phyloP scores from a whole-genome alignment of 2,797 vertebrate genomes.

The Staurois parvus region DNA sequence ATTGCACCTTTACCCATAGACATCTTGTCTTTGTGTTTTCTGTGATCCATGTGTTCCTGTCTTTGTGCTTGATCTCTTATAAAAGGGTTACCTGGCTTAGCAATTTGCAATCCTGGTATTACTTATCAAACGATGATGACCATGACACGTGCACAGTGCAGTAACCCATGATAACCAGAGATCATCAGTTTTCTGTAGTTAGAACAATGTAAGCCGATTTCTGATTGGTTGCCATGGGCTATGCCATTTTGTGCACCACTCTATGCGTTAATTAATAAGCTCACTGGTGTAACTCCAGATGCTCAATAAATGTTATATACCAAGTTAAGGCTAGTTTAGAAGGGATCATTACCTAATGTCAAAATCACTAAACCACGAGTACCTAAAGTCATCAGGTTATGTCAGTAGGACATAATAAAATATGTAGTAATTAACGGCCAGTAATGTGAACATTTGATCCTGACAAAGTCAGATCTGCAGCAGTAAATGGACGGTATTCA shows the following conservation, averaged over 20 bases:
- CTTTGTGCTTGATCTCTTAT: neutral
- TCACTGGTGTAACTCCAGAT: neutral
- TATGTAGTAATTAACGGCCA: neutral
- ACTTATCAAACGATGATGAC: too few relatives aligned
- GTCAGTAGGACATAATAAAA: neutral
- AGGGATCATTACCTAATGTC: neutral
- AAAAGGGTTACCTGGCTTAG: neutral
- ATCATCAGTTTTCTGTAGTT: neutral
- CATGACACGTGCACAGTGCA: too few relatives aligned
- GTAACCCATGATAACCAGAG: neutral
- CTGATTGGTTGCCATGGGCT: too few relatives aligned
- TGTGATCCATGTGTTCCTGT: neutral
- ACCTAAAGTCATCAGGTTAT: neutral
- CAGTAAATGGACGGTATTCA: constrained; percentile 10
- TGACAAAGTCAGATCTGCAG: neutral
- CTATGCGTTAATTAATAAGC: too few relatives aligned
- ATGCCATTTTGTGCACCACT: neutral
- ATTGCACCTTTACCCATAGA: neutral
- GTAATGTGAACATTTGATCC: neutral
- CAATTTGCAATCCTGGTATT: neutral
- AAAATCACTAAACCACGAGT: neutral
- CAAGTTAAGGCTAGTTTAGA: neutral
- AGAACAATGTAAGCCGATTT: neutral
- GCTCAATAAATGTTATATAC: neutral
- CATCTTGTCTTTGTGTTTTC: neutral